Evolutionary conservation across 2,797 vertebrate species (phyloP), one percentile per base, ranked within the genome.

Genomic region (Labeo calbasu): DNA sequence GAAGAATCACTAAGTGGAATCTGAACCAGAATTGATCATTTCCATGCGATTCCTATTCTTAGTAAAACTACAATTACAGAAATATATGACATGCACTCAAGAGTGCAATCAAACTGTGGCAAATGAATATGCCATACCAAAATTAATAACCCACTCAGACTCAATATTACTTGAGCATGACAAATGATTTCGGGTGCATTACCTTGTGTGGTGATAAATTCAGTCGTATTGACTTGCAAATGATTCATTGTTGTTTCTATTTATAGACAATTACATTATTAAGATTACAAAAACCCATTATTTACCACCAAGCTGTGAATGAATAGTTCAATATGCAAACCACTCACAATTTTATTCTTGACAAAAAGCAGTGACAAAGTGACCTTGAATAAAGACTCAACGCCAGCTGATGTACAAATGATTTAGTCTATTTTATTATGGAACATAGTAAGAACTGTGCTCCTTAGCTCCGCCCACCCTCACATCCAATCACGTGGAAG

Each of bases 361-460:
- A 40, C 10, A 17, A 61, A 43, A 77, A 23, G 3, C 12, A n/a
- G 28, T 28, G 63, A 48, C 17, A 5, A 9, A 50, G 53, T 25
- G 0, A 40, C 0, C 1, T 81, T 88, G 68, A n/a, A 86, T 84
- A 77, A 87, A 86, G 63, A 86, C 81, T 65, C 81, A 80, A 93
- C 87, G 87, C 86, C 71, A 17, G 48, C 76, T 81, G 70, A 92
- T 90, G 90, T 94, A 95, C 94, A 95, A 96, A 95, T 93, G 65
- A 92, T 92, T 94, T 90, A 69, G 59, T 63, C 79, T 84, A 72
- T 86, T 95, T 95, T 95, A 95, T 94, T 94, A 94, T 93, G 92
- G 94, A 96, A 95, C 94, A 94, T 93, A 95, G 93, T 93, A 92
- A 95, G 94, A 95, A 94, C 94, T 95, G 94, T 95, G 95, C 95